Evolutionary conservation across 2,888 invertebrate genomes (phyloP).

Genomic region (Parnassius glacialis): DNA sequence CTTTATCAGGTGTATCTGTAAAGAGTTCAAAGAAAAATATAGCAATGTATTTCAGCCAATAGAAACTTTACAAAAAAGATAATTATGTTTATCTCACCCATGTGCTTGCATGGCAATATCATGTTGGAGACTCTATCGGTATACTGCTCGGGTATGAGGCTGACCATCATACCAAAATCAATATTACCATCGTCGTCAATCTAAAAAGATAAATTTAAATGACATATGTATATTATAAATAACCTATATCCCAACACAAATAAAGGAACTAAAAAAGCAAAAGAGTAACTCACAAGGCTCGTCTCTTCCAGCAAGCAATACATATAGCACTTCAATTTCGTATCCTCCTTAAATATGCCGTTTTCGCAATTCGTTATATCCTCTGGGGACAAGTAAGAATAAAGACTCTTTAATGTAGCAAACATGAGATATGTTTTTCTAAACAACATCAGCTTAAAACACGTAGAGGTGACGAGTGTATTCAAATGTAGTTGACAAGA

Average conservation of each 20-base stretch:
- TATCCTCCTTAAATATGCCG: constrained; percentile 79
- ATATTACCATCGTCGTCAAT: constrained; percentile 65
- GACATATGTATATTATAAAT: constrained; percentile 36
- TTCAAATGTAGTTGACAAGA: neutral
- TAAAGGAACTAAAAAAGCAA: constrained; percentile 37
- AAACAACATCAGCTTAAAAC: constrained; percentile 42
- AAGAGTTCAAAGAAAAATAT: constrained; percentile 23
- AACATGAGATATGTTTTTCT: constrained; percentile 55
- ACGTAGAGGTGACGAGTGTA: constrained; percentile 25
- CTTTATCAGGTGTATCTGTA: constrained; percentile 65
- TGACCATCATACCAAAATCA: constrained; percentile 73
- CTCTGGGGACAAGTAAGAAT: constrained; percentile 73
- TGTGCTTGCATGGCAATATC: constrained; percentile 65
- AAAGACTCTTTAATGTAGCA: constrained; percentile 65
- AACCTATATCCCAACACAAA: neutral
- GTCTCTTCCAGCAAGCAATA: constrained; percentile 77
- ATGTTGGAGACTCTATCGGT: constrained; percentile 60
- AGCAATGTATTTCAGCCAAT: too few species aligned
- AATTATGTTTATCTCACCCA: constrained; percentile 45
- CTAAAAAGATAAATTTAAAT: constrained; percentile 37
- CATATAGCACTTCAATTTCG: constrained; percentile 80
- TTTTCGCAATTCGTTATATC: constrained; percentile 79
- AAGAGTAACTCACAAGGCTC: constrained; percentile 72
- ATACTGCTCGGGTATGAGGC: constrained; percentile 71
- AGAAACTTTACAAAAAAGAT: neutral